Base-by-base conservation (phyloP, 2,797 vertebrate species). In the Tokudaia tokunoshimensis region DNA sequence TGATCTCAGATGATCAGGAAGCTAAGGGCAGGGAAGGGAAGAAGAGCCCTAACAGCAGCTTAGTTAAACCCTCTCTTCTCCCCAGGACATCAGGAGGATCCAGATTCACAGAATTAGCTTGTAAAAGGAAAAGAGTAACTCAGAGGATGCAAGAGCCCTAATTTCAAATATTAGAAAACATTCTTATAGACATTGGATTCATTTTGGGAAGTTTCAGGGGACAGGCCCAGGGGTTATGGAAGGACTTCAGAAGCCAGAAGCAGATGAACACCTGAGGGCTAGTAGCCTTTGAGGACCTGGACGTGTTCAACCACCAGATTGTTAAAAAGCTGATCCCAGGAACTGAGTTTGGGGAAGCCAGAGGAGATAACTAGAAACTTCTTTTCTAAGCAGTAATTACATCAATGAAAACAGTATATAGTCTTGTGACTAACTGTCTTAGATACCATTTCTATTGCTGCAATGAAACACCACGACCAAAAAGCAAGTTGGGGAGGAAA, bases 351-450 rank as follows among this genome's bases (percentile, higher is more conserved):
- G 29, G 41, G 15, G 26, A 79, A 61, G 15, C 24, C 22, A 37
- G 41, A 96, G 47, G 47, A 59, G 15, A 22, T 17, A 52, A 91
- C 59, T 61, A 26, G 70, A 20, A 26, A 78, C 15, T 75, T 93
- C 47, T 34, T 88, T 91, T 74, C 75, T 70, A 57, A 91, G 41
- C 31, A 61, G 41, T 79, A 94, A 80, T 78, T 34, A 59, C 72
- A 93, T 87, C 82, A 55, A 44, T 94, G 70, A 92, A 91, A 82
- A 94, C 29, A 19, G 4, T 37, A 85, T 14, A 75, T 50, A n/a
- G 17, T 74, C 67, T 20, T 5, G 1, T 12, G 31, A 92, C n/a
- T 74, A 17, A n/a, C 70, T 47, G 41, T 76, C 41, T 47, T 47
- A 47, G 74, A 26, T 37, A 72, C 34, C n/a, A 6, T 47, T 76